Percentiles rank a stretch among this genome's conserved stretches.
phyloP scores from a whole-genome alignment of 1,140 invertebrate species.

The Ceratina australensis region DNA sequence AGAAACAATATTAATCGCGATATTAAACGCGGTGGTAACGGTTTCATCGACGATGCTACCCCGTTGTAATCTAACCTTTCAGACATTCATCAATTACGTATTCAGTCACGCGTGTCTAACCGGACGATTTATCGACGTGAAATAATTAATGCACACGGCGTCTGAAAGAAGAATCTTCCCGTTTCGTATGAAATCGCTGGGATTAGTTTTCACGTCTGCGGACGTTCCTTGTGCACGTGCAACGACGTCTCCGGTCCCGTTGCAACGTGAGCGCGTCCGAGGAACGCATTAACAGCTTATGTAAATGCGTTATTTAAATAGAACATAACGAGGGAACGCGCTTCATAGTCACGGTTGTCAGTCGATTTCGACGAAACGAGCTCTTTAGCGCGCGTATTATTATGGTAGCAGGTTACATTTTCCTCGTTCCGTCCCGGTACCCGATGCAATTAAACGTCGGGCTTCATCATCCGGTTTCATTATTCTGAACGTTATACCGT shows the following conservation, averaged over 20 bases:
- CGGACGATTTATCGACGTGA: no score
- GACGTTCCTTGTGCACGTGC: no score
- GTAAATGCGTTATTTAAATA: constrained; percentile 4
- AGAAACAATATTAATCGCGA: not conserved
- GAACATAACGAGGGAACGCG: no score
- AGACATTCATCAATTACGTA: not conserved
- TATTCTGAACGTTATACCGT: not conserved
- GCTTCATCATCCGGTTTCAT: not conserved
- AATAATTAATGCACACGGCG: no score
- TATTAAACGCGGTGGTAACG: no score
- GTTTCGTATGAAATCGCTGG: no score
- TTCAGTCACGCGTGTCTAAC: not conserved
- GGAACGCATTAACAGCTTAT: not conserved
- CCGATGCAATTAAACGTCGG: no score
- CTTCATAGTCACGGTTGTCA: not conserved
- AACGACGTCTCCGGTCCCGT: not conserved
- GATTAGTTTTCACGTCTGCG: no score
- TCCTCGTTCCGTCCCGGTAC: not conserved
- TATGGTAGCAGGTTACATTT: not conserved
- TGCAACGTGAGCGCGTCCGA: not conserved
- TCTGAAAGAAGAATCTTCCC: no score
- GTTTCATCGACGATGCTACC: not conserved
- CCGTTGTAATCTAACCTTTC: not conserved
- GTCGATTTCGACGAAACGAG: constrained; percentile 11
- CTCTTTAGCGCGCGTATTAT: not conserved